Conservation (phyloP, 2,797 vertebrate genomes). For the Brachyalestes nurse region DNA sequence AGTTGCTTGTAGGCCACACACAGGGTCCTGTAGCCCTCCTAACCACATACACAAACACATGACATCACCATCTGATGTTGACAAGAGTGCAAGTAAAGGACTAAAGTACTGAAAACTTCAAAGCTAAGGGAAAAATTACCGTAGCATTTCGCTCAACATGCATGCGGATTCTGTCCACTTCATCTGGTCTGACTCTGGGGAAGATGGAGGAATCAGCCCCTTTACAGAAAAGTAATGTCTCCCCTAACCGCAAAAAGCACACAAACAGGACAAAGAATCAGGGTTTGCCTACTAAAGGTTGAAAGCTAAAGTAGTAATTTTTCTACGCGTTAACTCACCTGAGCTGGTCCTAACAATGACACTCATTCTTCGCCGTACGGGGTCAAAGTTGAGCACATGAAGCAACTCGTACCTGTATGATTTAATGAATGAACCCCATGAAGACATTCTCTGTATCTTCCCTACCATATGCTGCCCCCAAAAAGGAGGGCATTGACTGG, state of each 20-base stretch:
- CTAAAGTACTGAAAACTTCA: neutral
- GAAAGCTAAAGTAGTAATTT: conserved; percentile 2
- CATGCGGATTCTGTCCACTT: conserved; percentile 86
- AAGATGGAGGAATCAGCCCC: conserved; percentile 97
- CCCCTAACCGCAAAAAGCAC: conserved; percentile 73
- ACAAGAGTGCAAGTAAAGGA: neutral
- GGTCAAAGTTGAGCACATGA: conserved; percentile 93
- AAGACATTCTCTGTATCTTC: neutral
- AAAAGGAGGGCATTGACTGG: neutral
- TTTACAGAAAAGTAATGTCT: conserved; percentile 92
- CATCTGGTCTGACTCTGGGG: conserved; percentile 86
- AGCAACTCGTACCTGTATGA: conserved; percentile 88
- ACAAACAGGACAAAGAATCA: conserved; percentile 5
- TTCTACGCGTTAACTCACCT: conserved; percentile 73
- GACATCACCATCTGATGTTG: neutral
- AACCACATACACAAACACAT: conserved; percentile 53
- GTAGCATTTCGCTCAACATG: conserved; percentile 93
- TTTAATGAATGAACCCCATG: neutral
- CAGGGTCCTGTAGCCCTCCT: conserved; percentile 95
- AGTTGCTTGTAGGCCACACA: conserved; percentile 94
- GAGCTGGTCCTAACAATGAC: conserved; percentile 87
- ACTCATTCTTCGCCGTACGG: conserved; percentile 94
- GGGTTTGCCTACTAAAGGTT: neutral
- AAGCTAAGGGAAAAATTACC: conserved; percentile 67
- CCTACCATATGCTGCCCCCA: neutral